Base-by-base conservation (phyloP, 2,888 invertebrate genomes). In the Amphipyra tragopoginis region DNA sequence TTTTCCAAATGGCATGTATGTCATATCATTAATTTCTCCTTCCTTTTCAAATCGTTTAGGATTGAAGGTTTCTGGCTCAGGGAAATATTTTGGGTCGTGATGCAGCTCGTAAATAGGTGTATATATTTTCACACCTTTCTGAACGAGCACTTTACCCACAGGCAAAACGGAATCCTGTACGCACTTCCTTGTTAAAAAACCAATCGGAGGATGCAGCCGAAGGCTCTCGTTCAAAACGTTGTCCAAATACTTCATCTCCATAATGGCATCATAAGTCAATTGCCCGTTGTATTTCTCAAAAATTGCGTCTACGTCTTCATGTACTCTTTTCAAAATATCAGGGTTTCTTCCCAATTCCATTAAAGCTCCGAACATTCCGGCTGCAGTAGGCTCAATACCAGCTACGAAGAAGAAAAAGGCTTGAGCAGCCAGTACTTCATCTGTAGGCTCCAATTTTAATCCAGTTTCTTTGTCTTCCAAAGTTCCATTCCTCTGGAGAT, bases 1-100 rank as follows among this genome's bases (percentile, higher is more conserved):
- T 75, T 84, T 90, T 0, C 95, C 95, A 69, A 95, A 95, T 0
- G 95, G 93, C 76, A 92, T 75, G 57, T 89, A 95, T 0, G 84
- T 81, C 33, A 80, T 72, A 21, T 89, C 88, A 45, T 69, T 82
- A 0, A 84, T 66, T 38, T 79, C 77, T 2, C 66, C 59, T 38
- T 87, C 86, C 0, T 81, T 75, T 6, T 79, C 64, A 73, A 91
- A 91, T 51, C 93, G 83, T 2, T 93, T 91, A 1, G 94, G 94
- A 59, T 92, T 85, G 71, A 93, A 95, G 1, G 82, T 84, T 49
- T 91, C 86, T 0, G 95, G 95, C 11, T 95, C 82, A 0, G 90
- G 86, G 63, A 87, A 94, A 69, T 90, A 87, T 43, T 90, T 82
- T 0, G 91, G 86, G 63, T 95, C 95, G 40, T 88, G 86, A 58